Conservation (phyloP, 2,888 invertebrate species). For the Biston stratarius region DNA sequence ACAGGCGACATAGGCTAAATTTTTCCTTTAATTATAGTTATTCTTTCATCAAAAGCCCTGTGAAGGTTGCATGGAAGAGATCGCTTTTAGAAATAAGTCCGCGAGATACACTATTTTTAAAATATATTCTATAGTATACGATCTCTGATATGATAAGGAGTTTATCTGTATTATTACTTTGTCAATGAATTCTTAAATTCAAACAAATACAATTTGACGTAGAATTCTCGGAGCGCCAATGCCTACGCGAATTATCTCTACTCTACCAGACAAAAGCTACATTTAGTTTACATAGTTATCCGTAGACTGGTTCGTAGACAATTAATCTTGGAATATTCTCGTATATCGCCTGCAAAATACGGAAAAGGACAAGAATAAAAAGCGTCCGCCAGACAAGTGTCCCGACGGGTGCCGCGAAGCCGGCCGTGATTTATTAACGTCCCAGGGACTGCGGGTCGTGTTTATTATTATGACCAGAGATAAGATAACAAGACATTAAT, state of each 20-base stretch:
- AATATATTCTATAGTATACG: too few species aligned
- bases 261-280: not conserved
- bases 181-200: not conserved
- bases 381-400: constrained; percentile 48
- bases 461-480: constrained; percentile 57
- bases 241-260: constrained; percentile 9
- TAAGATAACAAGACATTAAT: constrained; percentile 54
- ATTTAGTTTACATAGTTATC: constrained; percentile 2
- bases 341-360: constrained; percentile 39
- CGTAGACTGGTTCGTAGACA: constrained; percentile 25
- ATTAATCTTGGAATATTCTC: constrained; percentile 39
- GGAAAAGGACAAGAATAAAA: constrained; percentile 49
- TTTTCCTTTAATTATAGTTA: too few species aligned
- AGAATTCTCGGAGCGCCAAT: not conserved
- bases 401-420: constrained; percentile 43
- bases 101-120: too few species aligned
- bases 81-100: too few species aligned
- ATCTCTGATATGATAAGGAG: too few species aligned
- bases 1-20: too few species aligned
- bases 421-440: constrained; percentile 59
- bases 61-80: too few species aligned
- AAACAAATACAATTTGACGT: not conserved
- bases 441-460: constrained; percentile 47
- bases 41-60: too few species aligned
- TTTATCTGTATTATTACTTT: too few species aligned